Percentiles rank a stretch among this genome's conserved stretches.
Conservation (phyloP, 2,888 invertebrate species). For the Tenthredo mesomela region DNA sequence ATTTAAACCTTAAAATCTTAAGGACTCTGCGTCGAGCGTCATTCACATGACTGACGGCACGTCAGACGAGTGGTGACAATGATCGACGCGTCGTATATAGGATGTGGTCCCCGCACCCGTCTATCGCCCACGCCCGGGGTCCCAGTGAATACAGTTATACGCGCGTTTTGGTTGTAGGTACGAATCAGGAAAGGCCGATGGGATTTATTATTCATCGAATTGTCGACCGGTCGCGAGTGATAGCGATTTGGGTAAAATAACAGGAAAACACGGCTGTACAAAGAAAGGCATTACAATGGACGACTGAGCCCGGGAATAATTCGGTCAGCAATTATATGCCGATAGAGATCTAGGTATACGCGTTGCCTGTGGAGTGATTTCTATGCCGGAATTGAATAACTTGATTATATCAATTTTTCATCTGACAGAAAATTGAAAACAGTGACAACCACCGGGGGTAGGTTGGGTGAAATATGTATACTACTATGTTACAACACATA, state of each 20-base stretch:
- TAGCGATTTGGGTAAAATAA: neutral
- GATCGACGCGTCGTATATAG: neutral
- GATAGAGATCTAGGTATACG: neutral
- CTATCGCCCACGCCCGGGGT: neutral
- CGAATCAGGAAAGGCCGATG: neutral
- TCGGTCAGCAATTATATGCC: neutral
- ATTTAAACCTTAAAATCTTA: no score
- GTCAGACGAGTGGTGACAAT: slow-evolving; percentile 12
- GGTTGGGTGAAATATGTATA: neutral
- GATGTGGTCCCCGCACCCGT: neutral
- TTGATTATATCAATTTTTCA: neutral
- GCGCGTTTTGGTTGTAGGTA: neutral
- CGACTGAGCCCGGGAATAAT: neutral
- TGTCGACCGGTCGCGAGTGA: neutral
- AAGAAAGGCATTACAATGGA: neutral
- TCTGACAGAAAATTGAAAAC: neutral
- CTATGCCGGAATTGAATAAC: no score
- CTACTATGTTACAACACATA: neutral
- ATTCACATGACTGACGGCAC: neutral
- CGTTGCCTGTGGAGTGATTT: no score
- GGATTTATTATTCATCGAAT: neutral
- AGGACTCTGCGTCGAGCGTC: no score
- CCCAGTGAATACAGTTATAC: slow-evolving; percentile 13
- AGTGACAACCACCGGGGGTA: neutral
- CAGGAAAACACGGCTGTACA: neutral